A percentile compares a stretch with the other conserved stretches of the same genome.
Evolutionary conservation across 1,140 invertebrate species (phyloP).

Genomic region (Nasonia giraulti): DNA sequence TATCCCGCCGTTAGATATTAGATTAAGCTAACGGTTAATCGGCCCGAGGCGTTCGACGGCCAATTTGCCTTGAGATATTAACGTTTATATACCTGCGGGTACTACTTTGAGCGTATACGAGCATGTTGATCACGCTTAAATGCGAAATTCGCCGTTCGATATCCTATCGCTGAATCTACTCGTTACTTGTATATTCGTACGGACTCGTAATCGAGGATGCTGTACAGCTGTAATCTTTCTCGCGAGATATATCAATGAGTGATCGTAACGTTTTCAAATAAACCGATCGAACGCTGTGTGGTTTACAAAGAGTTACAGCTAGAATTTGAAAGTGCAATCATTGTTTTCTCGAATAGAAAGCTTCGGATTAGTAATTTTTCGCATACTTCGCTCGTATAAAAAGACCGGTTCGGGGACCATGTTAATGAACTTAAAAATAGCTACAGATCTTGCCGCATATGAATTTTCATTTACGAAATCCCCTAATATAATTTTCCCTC

Average conservation of each 20-base stretch:
- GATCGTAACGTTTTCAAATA: not conserved
- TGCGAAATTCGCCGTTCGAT: not conserved
- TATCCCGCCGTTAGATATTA: constrained; percentile 43
- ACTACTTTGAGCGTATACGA: constrained; percentile 13
- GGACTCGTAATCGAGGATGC: not conserved
- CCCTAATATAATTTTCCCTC: not conserved
- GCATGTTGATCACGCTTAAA: constrained; percentile 9
- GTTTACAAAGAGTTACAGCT: too few relatives aligned
- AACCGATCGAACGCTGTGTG: not conserved
- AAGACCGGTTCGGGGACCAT: too few relatives aligned
- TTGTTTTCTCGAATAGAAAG: too few relatives aligned
- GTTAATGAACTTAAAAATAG: too few relatives aligned
- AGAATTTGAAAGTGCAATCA: too few relatives aligned
- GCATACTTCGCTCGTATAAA: too few relatives aligned
- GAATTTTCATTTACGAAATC: too few relatives aligned
- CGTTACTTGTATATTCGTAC: not conserved
- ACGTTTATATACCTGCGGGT: not conserved
- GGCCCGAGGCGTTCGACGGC: constrained; percentile 30
- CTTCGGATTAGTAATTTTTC: too few relatives aligned
- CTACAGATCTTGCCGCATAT: too few relatives aligned
- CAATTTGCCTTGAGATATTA: constrained; percentile 46
- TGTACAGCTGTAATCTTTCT: not conserved
- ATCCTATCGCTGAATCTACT: not conserved
- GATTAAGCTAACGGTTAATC: constrained; percentile 47
- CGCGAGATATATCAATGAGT: not conserved